Conservation (phyloP, 2,797 vertebrate genomes). For the Peromyscus melanophrys region DNA sequence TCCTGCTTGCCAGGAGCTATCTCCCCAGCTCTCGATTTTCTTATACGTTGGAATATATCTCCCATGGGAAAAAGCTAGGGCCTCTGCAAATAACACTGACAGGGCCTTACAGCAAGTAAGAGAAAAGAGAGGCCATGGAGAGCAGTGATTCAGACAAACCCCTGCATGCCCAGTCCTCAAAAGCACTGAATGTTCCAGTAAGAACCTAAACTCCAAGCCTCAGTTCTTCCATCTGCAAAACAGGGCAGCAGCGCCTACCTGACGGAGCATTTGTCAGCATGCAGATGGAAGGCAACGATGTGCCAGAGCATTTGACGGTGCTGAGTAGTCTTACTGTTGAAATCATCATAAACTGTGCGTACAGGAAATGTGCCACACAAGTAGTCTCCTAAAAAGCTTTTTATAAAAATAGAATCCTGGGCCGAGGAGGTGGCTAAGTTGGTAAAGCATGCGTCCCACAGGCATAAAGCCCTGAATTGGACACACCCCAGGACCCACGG, state of each 20-base stretch:
- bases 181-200: neutral
- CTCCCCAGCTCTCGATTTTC: neutral
- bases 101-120: neutral
- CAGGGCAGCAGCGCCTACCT: fast-evolving
- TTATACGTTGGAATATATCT: neutral
- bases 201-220: neutral
- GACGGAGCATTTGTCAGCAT: neutral
- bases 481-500: neutral
- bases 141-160: neutral
- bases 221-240: neutral
- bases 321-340: neutral
- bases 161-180: neutral
- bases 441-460: neutral
- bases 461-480: neutral
- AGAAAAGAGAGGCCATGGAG: neutral
- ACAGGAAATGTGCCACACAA: neutral
- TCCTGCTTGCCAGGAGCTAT: neutral
- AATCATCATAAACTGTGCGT: neutral
- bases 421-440: neutral
- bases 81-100: neutral
- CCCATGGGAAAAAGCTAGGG: neutral
- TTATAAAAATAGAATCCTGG: neutral
- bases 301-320: neutral
- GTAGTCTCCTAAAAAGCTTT: neutral
- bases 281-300: neutral